Evolutionary conservation across 2,113 vertebrate species (phyloP), one percentile per base, ranked within the genome.

Genomic region (Benitochromis conjunctus): DNA sequence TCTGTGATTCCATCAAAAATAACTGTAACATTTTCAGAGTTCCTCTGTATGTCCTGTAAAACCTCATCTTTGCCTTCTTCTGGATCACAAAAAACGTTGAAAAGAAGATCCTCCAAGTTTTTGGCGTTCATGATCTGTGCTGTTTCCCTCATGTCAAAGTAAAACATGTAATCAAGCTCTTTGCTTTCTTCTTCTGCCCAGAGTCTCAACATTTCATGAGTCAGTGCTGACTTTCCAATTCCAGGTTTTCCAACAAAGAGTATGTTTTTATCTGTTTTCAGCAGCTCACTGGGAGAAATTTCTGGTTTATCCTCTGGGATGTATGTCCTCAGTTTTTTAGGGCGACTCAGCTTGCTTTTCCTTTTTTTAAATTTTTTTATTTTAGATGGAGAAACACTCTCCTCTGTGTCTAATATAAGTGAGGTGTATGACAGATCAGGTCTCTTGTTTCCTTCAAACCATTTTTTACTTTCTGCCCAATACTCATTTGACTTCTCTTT

Each of bases 91-190:
- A 54, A 89, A 14, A 4, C 29, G 21, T 0, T 7, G n/a, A 91
- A 91, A 9, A 91, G 87, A 13, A 91, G 79, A 6, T 89, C 84
- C 74, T 91, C 79, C 34, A 91, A 38, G 13, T 16, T 84, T 19
- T 2, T 83, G 4, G 1, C 4, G 9, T 51, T 5, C 4, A 1
- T 13, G 3, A 66, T 16, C 1, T 19, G 4, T 3, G 54, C 36
- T 10, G 2, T 80, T 31, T 60, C 6, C 56, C 90, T 91, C 82
- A 89, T 87, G 62, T 87, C 87, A 89, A 91, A 85, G 82, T 91
- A 89, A 87, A 91, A 87, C 87, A 91, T 91, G 84, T 89, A 91
- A n/a, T 91, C 79, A 1, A 87, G 71, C 31, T 78, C 48, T 5
- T 7, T 0, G 13, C 13, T 9, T 14, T 89, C 64, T 80, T 48